Conservation (phyloP, 1,140 invertebrate genomes). For the Drosophila bifasciata region DNA sequence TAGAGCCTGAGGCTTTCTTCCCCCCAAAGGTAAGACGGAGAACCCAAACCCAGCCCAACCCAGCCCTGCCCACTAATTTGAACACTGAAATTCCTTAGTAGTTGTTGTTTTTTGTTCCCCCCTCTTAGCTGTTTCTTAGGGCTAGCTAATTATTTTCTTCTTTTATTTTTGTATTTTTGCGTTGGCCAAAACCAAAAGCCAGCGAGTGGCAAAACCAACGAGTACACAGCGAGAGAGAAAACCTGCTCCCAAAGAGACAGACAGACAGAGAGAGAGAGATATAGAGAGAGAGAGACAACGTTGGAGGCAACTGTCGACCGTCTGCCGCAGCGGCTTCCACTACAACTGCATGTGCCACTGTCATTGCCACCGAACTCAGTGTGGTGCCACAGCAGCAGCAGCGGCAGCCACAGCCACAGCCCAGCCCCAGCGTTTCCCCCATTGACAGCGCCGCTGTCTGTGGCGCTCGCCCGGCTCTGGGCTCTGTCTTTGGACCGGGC, state of each 20-base stretch:
- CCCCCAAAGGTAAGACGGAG: conserved; percentile 62
- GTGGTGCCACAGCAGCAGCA: conserved; percentile 71
- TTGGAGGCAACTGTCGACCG: conserved; percentile 71
- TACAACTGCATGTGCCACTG: conserved; percentile 84
- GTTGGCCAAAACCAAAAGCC: conserved; percentile 64
- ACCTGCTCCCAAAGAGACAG: conserved; percentile 26
- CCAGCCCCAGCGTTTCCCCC: background rate
- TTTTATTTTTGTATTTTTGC: conserved; percentile 60
- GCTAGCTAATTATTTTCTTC: conserved; percentile 69
- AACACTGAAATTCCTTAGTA: conserved; percentile 39
- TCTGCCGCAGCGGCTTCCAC: conserved; percentile 73
- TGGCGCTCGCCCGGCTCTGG: conserved; percentile 42
- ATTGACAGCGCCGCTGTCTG: background rate
- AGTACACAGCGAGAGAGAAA: conserved; percentile 49
- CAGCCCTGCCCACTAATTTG: conserved; percentile 49
- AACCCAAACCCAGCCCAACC: conserved; percentile 19
- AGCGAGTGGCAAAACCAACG: conserved; percentile 57
- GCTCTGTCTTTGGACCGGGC: conserved; percentile 12
- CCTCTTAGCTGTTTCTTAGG: conserved; percentile 44
- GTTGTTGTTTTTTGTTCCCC: conserved; percentile 21
- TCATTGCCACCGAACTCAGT: conserved; percentile 84
- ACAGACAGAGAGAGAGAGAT: conserved; percentile 10
- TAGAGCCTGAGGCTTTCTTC: conserved; percentile 55
- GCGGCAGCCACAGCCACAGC: background rate
- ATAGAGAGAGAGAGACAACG: conserved; percentile 40